Evolutionary conservation across 2,797 vertebrate genomes (phyloP), one percentile per base, ranked within the genome.

Genomic region (Syngnathus acus): DNA sequence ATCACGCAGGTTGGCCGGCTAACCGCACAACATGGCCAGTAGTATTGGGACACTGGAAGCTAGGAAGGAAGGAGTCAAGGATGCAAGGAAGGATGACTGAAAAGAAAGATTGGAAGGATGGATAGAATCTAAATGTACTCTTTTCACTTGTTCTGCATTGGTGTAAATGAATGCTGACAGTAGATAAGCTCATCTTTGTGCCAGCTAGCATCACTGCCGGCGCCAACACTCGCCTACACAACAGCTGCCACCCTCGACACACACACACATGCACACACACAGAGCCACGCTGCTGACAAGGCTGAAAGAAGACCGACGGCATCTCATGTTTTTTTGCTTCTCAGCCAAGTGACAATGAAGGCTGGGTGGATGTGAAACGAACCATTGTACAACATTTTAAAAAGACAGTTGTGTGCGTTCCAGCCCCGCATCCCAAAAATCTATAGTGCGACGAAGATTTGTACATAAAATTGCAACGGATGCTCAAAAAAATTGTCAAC

Each of bases 1-100:
- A 96, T 97, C 72, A 94, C 94, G 72, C 95, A 97, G 92, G 95
- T 97, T 4, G 10, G 78, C 45, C 2, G 23, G 32, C 32, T 32
- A 4, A 32, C 32, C 4, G 32, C 32, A 32, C 32, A 32, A 32
- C 4, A 32, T 32, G 32, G 32, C 32, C 32, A 32, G 32, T 32
- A 32, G 32, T 32, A 32, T 32, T 32, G 32, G 32, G 32, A 32
- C 32, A 32, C 32, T 47, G 45, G 4, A 47, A 47, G 16, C 45
- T 47, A 47, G 45, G 45, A 16, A 47, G 45, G 45, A 50, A 19
- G 47, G 47, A 50, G 17, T 17, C 6, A 50, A 50, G 17, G 47
- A 17, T n/a, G 47, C 16, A 2, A 50, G 17, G 47, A 50, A 50
- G 47, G 47, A 43, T 43, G 42, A 43, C 10, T 43, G 42, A 43